These are phyloP conservation scores for Apodemus agrarius DNA, from an alignment of 2,797 vertebrate species.

Conservation along the genomic window DNA sequence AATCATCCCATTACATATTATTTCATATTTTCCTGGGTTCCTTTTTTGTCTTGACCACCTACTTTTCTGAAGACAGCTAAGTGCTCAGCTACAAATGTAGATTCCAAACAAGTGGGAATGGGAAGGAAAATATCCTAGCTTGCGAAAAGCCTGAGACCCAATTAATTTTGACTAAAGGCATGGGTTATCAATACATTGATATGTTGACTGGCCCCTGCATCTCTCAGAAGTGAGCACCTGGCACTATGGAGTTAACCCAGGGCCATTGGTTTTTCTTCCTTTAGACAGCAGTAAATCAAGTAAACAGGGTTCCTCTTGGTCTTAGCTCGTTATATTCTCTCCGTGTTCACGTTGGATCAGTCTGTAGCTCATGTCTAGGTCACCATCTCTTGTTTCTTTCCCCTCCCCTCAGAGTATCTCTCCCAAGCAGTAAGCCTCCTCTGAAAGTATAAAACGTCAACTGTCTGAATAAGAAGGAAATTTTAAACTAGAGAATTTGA, in stretches of 20 bases:
- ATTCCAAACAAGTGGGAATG: background rate
- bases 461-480: conserved; percentile 28
- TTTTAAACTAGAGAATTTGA: conserved; percentile 59
- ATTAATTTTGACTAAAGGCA: background rate
- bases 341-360: background rate
- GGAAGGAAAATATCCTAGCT: background rate
- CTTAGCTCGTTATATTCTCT: background rate
- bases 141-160: background rate
- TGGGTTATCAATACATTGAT: background rate
- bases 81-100: background rate
- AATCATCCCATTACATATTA: background rate
- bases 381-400: background rate
- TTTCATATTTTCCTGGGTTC: background rate
- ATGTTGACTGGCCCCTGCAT: background rate
- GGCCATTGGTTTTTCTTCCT: background rate
- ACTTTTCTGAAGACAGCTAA: conserved; percentile 24
- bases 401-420: background rate
- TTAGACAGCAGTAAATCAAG: background rate
- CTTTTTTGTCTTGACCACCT: background rate
- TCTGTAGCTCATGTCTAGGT: background rate
- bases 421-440: background rate
- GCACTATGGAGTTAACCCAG: background rate
- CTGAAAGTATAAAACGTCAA: conserved; percentile 42
- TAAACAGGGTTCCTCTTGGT: background rate
- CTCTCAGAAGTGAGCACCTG: background rate